Evolutionary conservation across 2,797 vertebrate species (phyloP).

Genomic region (Selene dorsalis): DNA sequence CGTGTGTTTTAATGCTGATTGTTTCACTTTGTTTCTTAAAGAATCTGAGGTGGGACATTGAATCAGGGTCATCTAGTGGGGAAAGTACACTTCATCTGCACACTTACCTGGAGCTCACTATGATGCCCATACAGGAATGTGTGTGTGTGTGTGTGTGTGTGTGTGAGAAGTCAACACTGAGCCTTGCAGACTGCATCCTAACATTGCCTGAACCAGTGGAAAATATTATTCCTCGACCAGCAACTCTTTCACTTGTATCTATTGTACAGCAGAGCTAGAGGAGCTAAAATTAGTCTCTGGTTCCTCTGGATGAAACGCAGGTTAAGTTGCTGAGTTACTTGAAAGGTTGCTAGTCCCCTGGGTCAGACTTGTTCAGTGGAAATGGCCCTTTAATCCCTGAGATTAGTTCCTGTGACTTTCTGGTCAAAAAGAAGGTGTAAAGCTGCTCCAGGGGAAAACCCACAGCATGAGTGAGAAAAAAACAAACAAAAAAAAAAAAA

Average conservation of each 20-base stretch:
- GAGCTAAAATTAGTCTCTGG: not conserved
- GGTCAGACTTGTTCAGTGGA: not conserved
- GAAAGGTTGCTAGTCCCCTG: not conserved
- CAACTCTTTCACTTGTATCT: not conserved
- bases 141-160: not conserved
- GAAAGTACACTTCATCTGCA: too few species aligned
- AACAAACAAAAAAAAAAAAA: too few species aligned
- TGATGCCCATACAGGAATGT: too few species aligned
- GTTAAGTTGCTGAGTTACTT: not conserved
- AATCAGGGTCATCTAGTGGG: too few species aligned
- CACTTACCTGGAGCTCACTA: too few species aligned
- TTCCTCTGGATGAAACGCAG: not conserved
- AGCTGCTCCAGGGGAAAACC: not conserved
- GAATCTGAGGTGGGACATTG: too few species aligned
- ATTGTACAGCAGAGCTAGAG: not conserved
- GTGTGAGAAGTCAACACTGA: constrained; percentile 3
- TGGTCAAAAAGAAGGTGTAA: not conserved
- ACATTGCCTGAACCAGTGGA: not conserved
- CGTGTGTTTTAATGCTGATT: too few species aligned
- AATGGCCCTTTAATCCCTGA: not conserved
- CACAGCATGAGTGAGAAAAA: not conserved
- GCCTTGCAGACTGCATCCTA: not conserved
- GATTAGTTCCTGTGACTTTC: not conserved
- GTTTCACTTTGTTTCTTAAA: too few species aligned
- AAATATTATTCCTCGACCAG: not conserved